phyloP scores from a whole-genome alignment of 1,140 invertebrate genomes.

The Anastrepha ludens region DNA sequence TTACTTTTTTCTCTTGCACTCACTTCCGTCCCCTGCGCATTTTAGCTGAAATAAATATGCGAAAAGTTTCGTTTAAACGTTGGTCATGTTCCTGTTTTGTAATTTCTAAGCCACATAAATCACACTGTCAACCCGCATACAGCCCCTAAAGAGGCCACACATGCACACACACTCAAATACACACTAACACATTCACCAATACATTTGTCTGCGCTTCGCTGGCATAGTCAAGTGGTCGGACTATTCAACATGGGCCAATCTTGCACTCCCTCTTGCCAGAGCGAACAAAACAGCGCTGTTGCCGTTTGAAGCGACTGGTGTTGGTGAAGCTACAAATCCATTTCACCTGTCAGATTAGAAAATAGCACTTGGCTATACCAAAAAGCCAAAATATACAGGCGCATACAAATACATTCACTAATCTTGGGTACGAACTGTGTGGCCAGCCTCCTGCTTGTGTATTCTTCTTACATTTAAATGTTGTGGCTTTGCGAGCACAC shows the following conservation, averaged over 20 bases:
- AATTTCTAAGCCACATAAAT: constrained; percentile 43
- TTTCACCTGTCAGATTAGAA: constrained; percentile 35
- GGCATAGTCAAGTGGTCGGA: neutral
- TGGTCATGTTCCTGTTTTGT: constrained; percentile 16
- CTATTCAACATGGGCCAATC: neutral
- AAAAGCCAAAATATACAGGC: neutral
- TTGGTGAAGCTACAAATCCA: constrained; percentile 3
- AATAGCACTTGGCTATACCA: constrained; percentile 2
- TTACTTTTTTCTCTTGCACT: neutral
- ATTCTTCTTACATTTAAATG: neutral
- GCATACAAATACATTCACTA: neutral
- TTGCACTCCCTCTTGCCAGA: neutral
- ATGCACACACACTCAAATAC: neutral
- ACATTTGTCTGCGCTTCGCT: neutral
- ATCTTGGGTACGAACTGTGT: neutral
- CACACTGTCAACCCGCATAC: constrained; percentile 15
- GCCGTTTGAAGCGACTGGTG: neutral
- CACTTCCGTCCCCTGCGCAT: neutral
- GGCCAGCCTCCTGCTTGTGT: neutral
- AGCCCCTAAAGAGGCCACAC: neutral
- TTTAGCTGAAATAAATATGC: neutral
- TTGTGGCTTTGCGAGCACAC: neutral
- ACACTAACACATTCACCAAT: neutral
- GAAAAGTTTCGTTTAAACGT: constrained; percentile 27
- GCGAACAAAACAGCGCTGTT: neutral